Evolutionary conservation across 30 jellyfish, hydroid and myxozoan species (phyloP).

Genomic region (Pseudorhiza aurosa): DNA sequence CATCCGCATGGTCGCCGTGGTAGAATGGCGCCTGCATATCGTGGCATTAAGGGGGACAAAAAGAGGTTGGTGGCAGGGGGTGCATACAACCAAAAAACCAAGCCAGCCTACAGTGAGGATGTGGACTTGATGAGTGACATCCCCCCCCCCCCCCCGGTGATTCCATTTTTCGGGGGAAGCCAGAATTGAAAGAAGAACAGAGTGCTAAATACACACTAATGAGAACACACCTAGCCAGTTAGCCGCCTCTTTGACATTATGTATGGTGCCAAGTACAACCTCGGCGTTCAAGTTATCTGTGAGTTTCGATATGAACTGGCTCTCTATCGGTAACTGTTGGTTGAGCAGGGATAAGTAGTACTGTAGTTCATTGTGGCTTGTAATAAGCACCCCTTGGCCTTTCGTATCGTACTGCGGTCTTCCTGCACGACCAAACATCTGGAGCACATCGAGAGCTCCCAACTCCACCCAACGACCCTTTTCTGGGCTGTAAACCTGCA

Average conservation of each 20-base stretch:
- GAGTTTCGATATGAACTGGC: conserved; percentile 86
- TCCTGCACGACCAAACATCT: conserved; percentile 99
- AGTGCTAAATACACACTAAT: too few species aligned
- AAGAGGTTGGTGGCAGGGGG: too few species aligned
- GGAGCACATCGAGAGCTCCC: conserved; percentile 98
- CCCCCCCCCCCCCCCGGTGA: background rate
- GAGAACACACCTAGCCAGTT: conserved; percentile 89
- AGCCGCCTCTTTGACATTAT: conserved; percentile 94
- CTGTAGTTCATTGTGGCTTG: conserved; percentile 96
- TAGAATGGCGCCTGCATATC: too few species aligned
- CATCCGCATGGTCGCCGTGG: too few species aligned
- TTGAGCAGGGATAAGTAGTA: conserved; percentile 91
- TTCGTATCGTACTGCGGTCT: conserved; percentile 99
- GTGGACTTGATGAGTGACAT: background rate
- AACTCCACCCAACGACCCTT: conserved; percentile 99
- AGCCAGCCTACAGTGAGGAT: background rate
- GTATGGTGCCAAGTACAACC: conserved; percentile 93
- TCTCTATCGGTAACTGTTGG: conserved; percentile 98
- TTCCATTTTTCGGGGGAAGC: too few species aligned
- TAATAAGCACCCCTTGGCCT: conserved; percentile 96
- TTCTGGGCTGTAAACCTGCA: conserved; percentile 95
- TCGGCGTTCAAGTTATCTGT: conserved; percentile 98
- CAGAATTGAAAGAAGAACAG: too few species aligned
- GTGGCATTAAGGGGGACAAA: too few species aligned
- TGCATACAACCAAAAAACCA: too few species aligned